These are phyloP conservation scores for Pimephales promelas DNA, from an alignment of 2,113 vertebrate genomes.

Conservation along the genomic window DNA sequence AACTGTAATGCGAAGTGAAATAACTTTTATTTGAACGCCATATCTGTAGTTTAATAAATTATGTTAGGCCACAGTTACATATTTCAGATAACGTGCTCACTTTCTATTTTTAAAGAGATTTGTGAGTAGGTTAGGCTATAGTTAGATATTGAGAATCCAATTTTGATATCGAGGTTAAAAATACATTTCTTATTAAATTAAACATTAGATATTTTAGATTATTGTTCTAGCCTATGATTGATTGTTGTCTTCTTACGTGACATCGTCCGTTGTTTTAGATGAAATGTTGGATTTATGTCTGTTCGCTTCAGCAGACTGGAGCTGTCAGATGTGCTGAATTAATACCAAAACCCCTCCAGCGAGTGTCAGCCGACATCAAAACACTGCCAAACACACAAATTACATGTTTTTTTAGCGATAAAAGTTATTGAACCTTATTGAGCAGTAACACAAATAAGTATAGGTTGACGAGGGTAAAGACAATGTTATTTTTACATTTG, in stretches of 20 bases:
- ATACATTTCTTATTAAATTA: background rate
- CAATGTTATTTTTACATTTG: background rate
- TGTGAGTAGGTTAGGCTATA: background rate
- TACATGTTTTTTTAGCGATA: no score
- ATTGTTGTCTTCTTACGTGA: background rate
- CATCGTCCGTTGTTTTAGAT: background rate
- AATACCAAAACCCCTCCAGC: background rate
- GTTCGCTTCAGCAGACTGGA: background rate
- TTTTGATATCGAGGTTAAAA: background rate
- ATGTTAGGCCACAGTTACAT: background rate
- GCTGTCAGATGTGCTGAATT: background rate
- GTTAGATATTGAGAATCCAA: background rate
- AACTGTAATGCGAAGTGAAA: background rate
- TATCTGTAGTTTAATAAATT: background rate
- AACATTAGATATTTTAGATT: background rate
- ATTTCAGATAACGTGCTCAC: background rate
- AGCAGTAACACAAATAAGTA: background rate
- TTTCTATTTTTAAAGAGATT: background rate
- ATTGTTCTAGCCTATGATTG: background rate
- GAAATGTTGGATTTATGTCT: background rate
- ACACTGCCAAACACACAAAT: background rate
- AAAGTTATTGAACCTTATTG: background rate
- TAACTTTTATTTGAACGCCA: background rate
- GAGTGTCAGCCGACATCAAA: background rate
- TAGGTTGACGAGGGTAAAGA: background rate